Conservation (phyloP, 1,140 invertebrate species). For the Dinoponera quadriceps region DNA sequence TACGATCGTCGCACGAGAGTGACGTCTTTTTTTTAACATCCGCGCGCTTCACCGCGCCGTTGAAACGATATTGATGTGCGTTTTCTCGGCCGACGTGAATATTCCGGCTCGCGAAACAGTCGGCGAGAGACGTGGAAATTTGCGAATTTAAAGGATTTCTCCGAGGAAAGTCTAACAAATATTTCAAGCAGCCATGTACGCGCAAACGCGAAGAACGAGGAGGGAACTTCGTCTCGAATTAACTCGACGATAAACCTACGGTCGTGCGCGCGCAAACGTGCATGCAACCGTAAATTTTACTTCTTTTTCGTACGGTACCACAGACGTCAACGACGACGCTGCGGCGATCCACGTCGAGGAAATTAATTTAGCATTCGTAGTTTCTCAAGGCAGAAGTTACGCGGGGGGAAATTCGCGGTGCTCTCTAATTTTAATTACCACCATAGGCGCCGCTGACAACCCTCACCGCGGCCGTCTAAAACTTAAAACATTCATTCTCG, state of each 20-base stretch:
- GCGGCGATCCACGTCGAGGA: conserved; percentile 8
- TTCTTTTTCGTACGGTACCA: background rate
- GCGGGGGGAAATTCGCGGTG: conserved; percentile 15
- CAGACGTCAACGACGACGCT: background rate
- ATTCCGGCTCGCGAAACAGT: conserved; percentile 1
- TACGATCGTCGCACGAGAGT: conserved; percentile 33
- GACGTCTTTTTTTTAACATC: background rate
- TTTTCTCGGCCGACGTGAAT: background rate
- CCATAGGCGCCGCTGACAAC: background rate
- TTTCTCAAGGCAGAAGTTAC: conserved; percentile 34
- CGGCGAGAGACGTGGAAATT: background rate
- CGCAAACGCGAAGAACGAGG: background rate
- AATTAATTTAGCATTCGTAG: conserved; percentile 46
- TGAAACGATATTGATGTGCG: conserved; percentile 7
- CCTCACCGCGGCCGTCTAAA: background rate
- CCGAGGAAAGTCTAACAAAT: background rate
- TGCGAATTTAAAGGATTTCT: background rate
- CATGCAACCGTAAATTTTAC: conserved; percentile 13
- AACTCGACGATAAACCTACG: conserved; percentile 39
- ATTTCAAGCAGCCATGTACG: conserved; percentile 9
- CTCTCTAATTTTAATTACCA: conserved; percentile 44
- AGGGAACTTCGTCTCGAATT: conserved; percentile 20
- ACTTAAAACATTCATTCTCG: background rate
- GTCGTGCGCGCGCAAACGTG: conserved; percentile 17
- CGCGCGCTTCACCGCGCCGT: background rate